A percentile compares a stretch with the other conserved stretches of the same genome.
Evolutionary conservation across 2,797 vertebrate species (phyloP).

Genomic region (Potorous gilbertii): DNA sequence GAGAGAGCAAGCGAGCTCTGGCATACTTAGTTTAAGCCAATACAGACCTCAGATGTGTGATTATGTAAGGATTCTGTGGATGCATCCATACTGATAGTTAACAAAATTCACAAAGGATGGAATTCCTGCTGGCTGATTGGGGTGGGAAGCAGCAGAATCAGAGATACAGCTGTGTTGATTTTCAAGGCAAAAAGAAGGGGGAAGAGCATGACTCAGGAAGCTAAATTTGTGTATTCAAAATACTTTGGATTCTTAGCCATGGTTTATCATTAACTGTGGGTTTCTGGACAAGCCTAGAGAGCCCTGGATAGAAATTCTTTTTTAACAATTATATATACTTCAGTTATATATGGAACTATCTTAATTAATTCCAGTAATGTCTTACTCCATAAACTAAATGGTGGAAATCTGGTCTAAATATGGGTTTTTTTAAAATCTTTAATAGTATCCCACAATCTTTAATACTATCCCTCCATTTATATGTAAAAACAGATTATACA

Average conservation of each 20-base stretch:
- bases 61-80: not conserved
- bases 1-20: not conserved
- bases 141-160: not conserved
- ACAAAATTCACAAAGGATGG: not conserved
- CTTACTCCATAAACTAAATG: not conserved
- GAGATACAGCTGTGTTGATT: not conserved
- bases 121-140: not conserved
- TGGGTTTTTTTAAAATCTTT: not conserved
- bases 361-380: not conserved
- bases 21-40: not conserved
- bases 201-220: not conserved
- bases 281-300: not conserved
- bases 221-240: not conserved
- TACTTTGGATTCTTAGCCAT: not conserved
- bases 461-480: not conserved
- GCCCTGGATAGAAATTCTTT: not conserved
- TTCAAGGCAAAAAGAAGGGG: not conserved
- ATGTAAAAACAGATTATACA: not conserved
- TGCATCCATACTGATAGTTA: not conserved
- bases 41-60: not conserved
- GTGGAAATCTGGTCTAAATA: not conserved
- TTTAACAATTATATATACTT: not conserved
- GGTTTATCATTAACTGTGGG: not conserved
- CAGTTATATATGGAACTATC: not conserved
- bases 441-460: not conserved